A percentile compares a stretch with the other conserved stretches of the same genome.
phyloP scores from a whole-genome alignment of 2,113 vertebrate species.

The Abramis brama region DNA sequence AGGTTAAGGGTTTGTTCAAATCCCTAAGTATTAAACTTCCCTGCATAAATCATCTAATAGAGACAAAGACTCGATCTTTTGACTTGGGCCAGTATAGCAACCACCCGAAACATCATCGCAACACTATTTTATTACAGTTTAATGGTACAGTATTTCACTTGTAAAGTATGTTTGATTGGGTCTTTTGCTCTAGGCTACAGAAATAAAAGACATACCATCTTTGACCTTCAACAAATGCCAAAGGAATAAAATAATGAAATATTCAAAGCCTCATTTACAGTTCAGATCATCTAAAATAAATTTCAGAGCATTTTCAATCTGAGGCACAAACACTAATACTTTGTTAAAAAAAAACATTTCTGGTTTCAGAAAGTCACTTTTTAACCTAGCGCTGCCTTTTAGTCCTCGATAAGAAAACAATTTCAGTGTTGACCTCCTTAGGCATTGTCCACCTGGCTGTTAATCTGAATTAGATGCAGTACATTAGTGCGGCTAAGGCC shows the following conservation, averaged over 20 bases:
- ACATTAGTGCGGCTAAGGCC: constrained; percentile 38
- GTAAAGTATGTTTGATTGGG: constrained; percentile 22
- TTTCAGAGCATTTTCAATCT: constrained; percentile 6
- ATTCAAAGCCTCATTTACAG: not conserved
- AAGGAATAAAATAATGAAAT: constrained; percentile 11
- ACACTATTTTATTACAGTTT: constrained; percentile 12
- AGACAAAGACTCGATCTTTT: too few relatives aligned
- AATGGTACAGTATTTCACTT: not conserved
- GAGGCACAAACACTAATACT: constrained; percentile 15
- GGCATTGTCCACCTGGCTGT: constrained; percentile 40
- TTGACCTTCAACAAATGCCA: constrained; percentile 18
- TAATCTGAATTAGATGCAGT: constrained; percentile 56
- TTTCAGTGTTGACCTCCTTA: constrained; percentile 36
- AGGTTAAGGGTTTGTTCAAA: not conserved
- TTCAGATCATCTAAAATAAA: not conserved
- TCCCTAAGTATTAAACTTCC: too few relatives aligned
- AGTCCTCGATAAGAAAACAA: constrained; percentile 31
- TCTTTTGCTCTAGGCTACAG: constrained; percentile 7
- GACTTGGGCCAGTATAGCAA: too few relatives aligned
- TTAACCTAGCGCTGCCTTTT: constrained; percentile 32
- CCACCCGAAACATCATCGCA: too few relatives aligned
- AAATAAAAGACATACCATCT: constrained; percentile 29
- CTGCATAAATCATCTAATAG: too few relatives aligned
- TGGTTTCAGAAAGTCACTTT: constrained; percentile 45
- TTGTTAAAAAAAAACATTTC: constrained; percentile 13